Evolutionary conservation across 2,888 invertebrate genomes (phyloP).

Genomic region (Subacronicta megacephala): DNA sequence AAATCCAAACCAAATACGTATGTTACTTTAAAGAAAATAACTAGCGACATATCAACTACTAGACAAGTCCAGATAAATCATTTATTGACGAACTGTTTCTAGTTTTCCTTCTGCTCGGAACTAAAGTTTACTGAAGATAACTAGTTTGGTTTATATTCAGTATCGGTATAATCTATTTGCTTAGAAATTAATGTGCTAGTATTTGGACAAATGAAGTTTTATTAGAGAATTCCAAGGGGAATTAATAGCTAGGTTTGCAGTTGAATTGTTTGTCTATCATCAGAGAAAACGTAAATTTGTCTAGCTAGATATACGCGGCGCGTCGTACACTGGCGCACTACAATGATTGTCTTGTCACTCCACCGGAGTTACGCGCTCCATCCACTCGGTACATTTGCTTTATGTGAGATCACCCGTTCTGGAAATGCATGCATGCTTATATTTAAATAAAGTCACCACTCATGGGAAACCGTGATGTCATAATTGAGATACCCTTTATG

Average conservation of each 20-base stretch:
- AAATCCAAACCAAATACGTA: too few species aligned
- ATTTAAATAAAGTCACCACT: constrained; percentile 30
- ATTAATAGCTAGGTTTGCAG: constrained; percentile 66
- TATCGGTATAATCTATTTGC: constrained; percentile 55
- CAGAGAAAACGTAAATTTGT: constrained; percentile 83
- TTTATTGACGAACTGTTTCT: too few species aligned
- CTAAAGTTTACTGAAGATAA: too few species aligned
- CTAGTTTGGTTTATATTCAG: constrained; percentile 34
- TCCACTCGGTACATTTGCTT: constrained; percentile 75
- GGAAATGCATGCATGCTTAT: constrained; percentile 62
- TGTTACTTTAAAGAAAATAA: too few species aligned
- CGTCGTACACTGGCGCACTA: constrained; percentile 72
- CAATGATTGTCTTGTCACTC: constrained; percentile 88
- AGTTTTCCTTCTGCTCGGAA: too few species aligned
- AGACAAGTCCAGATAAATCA: too few species aligned
- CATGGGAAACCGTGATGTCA: constrained; percentile 8
- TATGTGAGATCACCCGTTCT: constrained; percentile 75
- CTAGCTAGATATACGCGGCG: constrained; percentile 74
- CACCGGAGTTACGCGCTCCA: constrained; percentile 77
- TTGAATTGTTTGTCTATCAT: constrained; percentile 78
- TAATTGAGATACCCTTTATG: constrained; percentile 17
- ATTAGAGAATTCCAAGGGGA: constrained; percentile 64
- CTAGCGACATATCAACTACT: too few species aligned
- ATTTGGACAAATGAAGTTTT: constrained; percentile 74
- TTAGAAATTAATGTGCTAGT: constrained; percentile 61